A percentile compares a stretch with the other conserved stretches of the same genome.
Evolutionary conservation across 2,797 vertebrate genomes (phyloP).

Genomic region (Peromyscus attwateri): DNA sequence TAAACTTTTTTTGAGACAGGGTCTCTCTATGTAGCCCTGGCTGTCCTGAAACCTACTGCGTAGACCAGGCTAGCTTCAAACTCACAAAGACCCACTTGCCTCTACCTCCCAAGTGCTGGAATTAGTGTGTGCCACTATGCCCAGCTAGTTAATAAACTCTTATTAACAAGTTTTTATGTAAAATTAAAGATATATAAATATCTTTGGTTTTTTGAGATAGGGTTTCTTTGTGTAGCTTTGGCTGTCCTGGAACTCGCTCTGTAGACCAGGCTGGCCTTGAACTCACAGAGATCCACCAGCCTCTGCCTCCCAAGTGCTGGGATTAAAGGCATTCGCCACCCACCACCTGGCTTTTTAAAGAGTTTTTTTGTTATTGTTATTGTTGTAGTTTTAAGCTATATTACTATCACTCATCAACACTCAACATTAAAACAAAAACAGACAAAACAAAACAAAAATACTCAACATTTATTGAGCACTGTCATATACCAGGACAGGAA

Average conservation of each 20-base stretch:
- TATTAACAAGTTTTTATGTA: slow-evolving; percentile 38
- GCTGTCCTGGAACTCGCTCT: no score
- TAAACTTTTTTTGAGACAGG: neutral
- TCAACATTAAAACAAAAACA: neutral
- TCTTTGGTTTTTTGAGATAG: no score
- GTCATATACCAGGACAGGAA: neutral
- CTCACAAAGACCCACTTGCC: neutral
- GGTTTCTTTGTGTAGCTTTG: no score
- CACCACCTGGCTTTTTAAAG: no score
- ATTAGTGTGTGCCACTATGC: neutral
- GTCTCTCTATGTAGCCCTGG: neutral
- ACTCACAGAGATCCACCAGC: no score
- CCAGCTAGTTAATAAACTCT: neutral
- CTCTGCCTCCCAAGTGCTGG: no score
- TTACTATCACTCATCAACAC: slow-evolving; percentile 46
- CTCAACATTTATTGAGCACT: slow-evolving; percentile 40
- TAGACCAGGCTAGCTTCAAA: neutral
- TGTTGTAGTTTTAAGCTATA: neutral
- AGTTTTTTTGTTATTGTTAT: no score
- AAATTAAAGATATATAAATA: neutral
- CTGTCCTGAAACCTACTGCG: neutral
- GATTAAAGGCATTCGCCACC: no score
- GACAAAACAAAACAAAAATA: neutral
- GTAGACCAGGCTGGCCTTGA: no score
- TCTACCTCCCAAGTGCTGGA: neutral